Conservation (phyloP, 2,797 vertebrate species). For the Poecile montanus region DNA sequence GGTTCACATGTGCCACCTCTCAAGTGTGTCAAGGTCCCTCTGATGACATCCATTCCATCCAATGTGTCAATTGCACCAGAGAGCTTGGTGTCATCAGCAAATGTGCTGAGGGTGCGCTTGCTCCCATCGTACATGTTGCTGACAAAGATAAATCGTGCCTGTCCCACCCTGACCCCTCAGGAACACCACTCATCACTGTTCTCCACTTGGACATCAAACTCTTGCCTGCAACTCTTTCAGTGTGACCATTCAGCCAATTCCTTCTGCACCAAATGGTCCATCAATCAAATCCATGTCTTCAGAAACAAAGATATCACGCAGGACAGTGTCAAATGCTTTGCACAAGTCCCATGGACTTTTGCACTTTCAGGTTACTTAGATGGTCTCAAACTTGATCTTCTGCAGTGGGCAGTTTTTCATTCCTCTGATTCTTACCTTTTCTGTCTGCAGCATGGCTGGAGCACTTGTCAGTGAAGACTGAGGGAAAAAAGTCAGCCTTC, state of each 20-base stretch:
- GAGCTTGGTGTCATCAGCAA: neutral
- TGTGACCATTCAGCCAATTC: neutral
- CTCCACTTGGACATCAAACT: neutral
- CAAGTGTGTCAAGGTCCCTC: neutral
- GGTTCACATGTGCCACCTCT: neutral
- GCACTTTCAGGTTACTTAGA: neutral
- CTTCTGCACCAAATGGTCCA: neutral
- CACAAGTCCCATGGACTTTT: neutral
- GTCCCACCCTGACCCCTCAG: neutral
- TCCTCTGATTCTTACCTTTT: neutral
- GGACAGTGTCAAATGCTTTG: neutral
- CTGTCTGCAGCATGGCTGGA: neutral
- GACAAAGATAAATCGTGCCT: neutral
- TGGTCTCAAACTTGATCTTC: neutral
- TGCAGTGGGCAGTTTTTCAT: neutral
- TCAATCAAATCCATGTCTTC: neutral
- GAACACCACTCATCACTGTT: neutral
- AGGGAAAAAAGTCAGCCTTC: neutral
- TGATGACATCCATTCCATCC: neutral
- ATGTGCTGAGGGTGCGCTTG: rapidly evolving
- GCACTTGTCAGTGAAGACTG: neutral
- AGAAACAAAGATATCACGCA: neutral
- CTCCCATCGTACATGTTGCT: rapidly evolving
- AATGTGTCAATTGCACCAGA: neutral
- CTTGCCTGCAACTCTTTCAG: neutral